Evolutionary conservation across 2,797 vertebrate species (phyloP).

Genomic region (Eulemur rubriventer): DNA sequence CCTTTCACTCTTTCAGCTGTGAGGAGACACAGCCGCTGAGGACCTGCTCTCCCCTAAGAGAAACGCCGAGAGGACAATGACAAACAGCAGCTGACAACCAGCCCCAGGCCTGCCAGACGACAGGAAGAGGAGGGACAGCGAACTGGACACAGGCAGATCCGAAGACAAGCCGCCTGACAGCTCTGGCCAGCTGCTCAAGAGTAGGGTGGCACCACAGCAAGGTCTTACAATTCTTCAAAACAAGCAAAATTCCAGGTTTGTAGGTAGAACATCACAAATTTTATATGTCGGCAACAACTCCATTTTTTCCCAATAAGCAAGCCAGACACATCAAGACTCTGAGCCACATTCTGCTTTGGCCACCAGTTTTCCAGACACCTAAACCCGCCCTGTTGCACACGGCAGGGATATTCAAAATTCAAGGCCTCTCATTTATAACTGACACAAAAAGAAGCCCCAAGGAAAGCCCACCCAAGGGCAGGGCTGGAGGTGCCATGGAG

Average conservation of each 20-base stretch:
- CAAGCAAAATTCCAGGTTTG: neutral
- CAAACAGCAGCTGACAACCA: neutral
- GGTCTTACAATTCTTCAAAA: neutral
- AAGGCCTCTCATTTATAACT: neutral
- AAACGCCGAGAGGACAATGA: neutral
- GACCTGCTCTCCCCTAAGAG: neutral
- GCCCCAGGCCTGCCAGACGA: neutral
- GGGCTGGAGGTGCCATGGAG: neutral
- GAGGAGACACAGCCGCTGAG: neutral
- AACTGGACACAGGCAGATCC: neutral
- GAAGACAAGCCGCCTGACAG: neutral
- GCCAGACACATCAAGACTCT: neutral
- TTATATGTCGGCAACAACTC: neutral
- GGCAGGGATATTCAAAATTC: neutral
- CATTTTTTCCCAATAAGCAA: neutral
- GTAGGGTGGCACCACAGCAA: rapidly evolving
- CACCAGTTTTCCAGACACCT: neutral
- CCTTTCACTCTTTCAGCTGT: neutral
- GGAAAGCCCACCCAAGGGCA: rapidly evolving
- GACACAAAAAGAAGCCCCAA: neutral
- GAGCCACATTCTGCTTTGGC: neutral
- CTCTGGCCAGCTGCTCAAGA: neutral
- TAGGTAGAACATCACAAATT: neutral
- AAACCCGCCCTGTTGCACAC: neutral
- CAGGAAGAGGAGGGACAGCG: too few relatives aligned